These are phyloP conservation scores for Merluccius polli DNA, from an alignment of 2,797 vertebrate genomes.

Conservation along the genomic window DNA sequence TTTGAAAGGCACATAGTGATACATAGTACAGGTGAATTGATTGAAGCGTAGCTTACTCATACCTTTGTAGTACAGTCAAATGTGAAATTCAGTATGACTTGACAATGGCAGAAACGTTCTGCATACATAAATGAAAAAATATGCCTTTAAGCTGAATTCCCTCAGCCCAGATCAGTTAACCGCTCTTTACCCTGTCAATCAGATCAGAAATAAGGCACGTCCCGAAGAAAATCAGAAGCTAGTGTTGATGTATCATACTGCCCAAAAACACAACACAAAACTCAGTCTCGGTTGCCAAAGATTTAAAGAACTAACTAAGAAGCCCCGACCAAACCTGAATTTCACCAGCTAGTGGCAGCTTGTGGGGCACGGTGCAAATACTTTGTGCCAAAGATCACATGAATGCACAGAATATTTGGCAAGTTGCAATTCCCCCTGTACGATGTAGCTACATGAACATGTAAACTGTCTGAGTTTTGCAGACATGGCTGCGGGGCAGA, in stretches of 20 bases:
- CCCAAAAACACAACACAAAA: slow-evolving; percentile 30
- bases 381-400: slow-evolving; percentile 65
- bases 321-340: slow-evolving; percentile 21
- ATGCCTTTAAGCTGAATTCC: slow-evolving; percentile 46
- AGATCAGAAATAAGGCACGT: slow-evolving; percentile 12
- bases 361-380: slow-evolving; percentile 60
- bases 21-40: background rate
- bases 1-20: background rate
- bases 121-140: slow-evolving; percentile 38
- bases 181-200: slow-evolving; percentile 13
- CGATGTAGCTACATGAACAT: slow-evolving; percentile 84
- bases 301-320: slow-evolving; percentile 12
- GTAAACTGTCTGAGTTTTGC: slow-evolving; percentile 93
- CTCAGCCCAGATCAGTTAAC: slow-evolving; percentile 18
- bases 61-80: slow-evolving; percentile 43
- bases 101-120: slow-evolving; percentile 30
- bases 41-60: background rate
- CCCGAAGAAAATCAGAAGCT: slow-evolving; percentile 8
- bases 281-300: slow-evolving; percentile 15
- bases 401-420: slow-evolving; percentile 74
- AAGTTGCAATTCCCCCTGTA: slow-evolving; percentile 68
- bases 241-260: slow-evolving; percentile 24
- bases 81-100: slow-evolving; percentile 49
- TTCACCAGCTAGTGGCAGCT: slow-evolving; percentile 42
- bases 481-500: slow-evolving; percentile 90